Percentiles rank a stretch among this genome's conserved stretches.
Evolutionary conservation across 2,113 vertebrate species (phyloP).

Genomic region (Camelus bactrianus): DNA sequence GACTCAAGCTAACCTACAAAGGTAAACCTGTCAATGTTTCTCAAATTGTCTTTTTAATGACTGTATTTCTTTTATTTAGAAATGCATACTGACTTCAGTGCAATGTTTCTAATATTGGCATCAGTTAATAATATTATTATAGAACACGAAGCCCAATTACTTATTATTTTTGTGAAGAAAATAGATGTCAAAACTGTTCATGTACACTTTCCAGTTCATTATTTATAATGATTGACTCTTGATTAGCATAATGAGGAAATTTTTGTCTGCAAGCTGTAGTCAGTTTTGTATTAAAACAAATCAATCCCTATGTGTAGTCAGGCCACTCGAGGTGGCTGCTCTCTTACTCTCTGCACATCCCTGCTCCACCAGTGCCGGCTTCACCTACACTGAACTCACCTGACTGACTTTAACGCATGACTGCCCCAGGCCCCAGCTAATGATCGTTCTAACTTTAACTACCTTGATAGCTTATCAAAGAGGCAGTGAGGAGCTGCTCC

Average conservation of each 20-base stretch:
- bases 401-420: background rate
- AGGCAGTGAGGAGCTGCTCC: background rate
- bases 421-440: background rate
- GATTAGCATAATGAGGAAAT: background rate
- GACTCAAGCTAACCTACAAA: slow-evolving; percentile 95
- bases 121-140: background rate
- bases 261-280: background rate
- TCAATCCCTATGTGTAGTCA: background rate
- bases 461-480: background rate
- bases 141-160: background rate
- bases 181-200: background rate
- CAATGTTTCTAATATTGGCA: background rate
- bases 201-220: background rate
- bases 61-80: slow-evolving; percentile 32
- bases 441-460: background rate
- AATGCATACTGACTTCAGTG: background rate
- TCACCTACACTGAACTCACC: background rate
- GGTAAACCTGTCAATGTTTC: slow-evolving; percentile 87
- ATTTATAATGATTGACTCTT: background rate
- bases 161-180: slow-evolving; percentile 9
- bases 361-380: background rate
- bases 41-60: background rate
- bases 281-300: background rate
- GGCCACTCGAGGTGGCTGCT: background rate
- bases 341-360: background rate